Conservation (phyloP, 2,888 invertebrate species). For the Peribatodes rhomboidaria region DNA sequence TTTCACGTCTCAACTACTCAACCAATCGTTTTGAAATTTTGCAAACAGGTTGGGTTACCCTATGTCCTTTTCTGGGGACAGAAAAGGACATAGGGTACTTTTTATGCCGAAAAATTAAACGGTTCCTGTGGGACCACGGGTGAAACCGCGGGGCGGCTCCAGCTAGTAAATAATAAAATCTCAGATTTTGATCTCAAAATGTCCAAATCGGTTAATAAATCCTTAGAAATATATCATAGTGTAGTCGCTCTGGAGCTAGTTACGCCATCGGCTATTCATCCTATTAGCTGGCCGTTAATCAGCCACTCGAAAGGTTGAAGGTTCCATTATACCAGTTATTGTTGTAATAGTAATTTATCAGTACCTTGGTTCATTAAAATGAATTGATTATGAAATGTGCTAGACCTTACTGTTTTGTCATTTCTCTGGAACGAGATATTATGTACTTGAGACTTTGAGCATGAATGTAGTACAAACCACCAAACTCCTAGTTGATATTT, state of each 20-base stretch:
- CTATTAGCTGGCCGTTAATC: conserved; percentile 17
- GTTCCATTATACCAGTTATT: conserved; percentile 18
- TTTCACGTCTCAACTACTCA: no score
- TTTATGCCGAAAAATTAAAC: no score
- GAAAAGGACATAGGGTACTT: no score
- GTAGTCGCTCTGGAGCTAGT: background rate
- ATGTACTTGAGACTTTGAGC: no score
- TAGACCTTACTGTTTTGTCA: background rate
- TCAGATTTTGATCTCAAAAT: no score
- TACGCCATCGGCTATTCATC: conserved; percentile 19
- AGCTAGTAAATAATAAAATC: no score
- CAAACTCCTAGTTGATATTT: background rate
- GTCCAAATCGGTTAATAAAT: background rate
- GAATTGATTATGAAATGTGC: conserved; percentile 24
- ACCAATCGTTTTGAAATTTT: no score
- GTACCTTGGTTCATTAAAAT: conserved; percentile 15
- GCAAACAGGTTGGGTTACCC: no score
- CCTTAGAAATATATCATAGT: background rate
- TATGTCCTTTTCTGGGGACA: no score
- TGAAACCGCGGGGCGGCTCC: no score
- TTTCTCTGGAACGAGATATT: background rate
- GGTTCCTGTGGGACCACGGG: no score
- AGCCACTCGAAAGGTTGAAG: conserved; percentile 21
- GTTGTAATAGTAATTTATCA: conserved; percentile 18
- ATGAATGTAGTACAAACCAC: background rate